A percentile compares a stretch with the other conserved stretches of the same genome.
Conservation (phyloP, 1,140 invertebrate genomes). For the Drusus annulatus region DNA sequence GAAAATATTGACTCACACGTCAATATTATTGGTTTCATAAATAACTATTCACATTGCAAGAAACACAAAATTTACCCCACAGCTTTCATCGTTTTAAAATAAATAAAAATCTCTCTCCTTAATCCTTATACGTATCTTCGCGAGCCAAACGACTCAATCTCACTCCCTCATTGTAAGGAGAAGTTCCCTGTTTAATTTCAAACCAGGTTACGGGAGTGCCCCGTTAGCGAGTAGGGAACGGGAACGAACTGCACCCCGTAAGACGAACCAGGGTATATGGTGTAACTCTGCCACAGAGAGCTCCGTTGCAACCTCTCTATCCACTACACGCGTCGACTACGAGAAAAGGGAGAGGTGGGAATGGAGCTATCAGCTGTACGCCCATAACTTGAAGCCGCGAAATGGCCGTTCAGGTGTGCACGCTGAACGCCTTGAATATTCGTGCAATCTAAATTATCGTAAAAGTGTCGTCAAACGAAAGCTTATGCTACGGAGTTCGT, state of each 20-base stretch:
- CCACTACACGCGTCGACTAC: too few relatives aligned
- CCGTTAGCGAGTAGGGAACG: constrained; percentile 24
- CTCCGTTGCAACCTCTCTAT: too few relatives aligned
- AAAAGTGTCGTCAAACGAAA: constrained; percentile 11
- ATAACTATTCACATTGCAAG: too few relatives aligned
- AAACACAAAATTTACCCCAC: too few relatives aligned
- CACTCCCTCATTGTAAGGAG: constrained; percentile 4
- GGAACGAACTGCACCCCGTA: constrained; percentile 10
- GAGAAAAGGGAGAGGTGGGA: too few relatives aligned
- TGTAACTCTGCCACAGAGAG: neutral
- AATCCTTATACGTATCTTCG: neutral
- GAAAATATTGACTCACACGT: too few relatives aligned
- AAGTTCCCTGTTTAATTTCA: constrained; percentile 52
- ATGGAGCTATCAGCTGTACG: neutral
- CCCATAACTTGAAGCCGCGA: neutral
- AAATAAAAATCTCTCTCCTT: neutral
- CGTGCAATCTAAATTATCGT: constrained; percentile 35
- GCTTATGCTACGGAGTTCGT: neutral
- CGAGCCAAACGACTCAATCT: constrained; percentile 37
- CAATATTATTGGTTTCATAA: too few relatives aligned
- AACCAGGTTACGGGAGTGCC: constrained; percentile 52
- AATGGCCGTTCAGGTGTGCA: constrained; percentile 31
- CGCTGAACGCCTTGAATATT: constrained; percentile 13
- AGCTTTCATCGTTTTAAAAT: neutral
- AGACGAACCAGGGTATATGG: constrained; percentile 1